These are phyloP conservation scores for roundworm (Caenorhabditis elegans) DNA, from an alignment of 1,140 invertebrate species.

Conservation along the genomic window DNA sequence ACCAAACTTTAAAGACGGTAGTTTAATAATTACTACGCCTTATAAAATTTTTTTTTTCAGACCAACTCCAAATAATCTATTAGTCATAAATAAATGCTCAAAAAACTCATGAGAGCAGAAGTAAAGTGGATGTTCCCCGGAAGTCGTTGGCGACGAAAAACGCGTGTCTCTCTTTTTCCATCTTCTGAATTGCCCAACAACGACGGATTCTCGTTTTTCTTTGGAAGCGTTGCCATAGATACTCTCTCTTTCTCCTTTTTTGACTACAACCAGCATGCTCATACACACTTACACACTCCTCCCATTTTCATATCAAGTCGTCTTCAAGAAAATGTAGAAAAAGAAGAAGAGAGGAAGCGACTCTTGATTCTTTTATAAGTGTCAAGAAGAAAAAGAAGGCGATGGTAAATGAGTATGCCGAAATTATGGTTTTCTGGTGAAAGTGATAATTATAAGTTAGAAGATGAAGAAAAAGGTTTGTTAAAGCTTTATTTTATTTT, in stretches of 20 bases:
- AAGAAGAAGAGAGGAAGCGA: not conserved
- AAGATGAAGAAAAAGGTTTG: constrained; percentile 3
- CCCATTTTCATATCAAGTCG: not conserved
- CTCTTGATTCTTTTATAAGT: not conserved
- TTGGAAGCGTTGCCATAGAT: constrained; percentile 14
- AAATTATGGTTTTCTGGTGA: not conserved
- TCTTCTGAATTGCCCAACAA: not conserved
- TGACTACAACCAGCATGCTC: not conserved
- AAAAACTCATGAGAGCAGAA: not conserved
- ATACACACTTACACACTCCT: not conserved
- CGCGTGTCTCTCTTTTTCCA: not conserved
- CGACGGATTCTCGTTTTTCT: not conserved
- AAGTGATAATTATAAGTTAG: not conserved
- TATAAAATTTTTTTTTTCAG: no score
- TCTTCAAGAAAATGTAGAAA: not conserved
- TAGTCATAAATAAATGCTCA: no score
- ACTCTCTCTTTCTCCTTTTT: not conserved
- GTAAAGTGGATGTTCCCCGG: constrained; percentile 18
- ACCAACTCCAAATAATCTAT: no score
- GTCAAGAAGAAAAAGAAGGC: not conserved
- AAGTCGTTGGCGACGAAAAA: constrained; percentile 15
- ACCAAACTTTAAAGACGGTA: no score
- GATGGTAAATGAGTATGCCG: no score
- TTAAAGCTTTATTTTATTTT: not conserved
- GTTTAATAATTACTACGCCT: no score